phyloP scores from a whole-genome alignment of 2,888 invertebrate genomes.

The Tipula confusa region DNA sequence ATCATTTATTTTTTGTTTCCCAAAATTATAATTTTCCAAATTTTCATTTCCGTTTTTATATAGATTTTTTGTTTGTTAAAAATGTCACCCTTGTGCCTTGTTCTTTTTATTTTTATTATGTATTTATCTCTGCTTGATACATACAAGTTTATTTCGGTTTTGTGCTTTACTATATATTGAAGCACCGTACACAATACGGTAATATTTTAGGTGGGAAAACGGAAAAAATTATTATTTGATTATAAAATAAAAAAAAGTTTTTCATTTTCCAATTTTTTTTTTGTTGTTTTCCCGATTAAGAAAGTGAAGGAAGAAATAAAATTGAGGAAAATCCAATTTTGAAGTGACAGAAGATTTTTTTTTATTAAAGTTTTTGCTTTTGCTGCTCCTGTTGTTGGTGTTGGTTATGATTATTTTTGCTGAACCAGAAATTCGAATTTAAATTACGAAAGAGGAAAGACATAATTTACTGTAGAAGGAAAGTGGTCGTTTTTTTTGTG shows the following conservation, averaged over 20 bases:
- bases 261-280: background rate
- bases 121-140: background rate
- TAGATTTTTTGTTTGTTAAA: background rate
- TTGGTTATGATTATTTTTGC: background rate
- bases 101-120: background rate
- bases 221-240: slow-evolving; percentile 25
- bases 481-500: background rate
- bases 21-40: background rate
- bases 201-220: slow-evolving; percentile 17
- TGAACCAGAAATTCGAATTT: background rate
- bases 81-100: slow-evolving; percentile 12
- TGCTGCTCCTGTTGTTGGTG: background rate
- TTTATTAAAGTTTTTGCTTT: background rate
- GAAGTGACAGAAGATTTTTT: slow-evolving; percentile 1
- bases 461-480: background rate
- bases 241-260: slow-evolving; percentile 15
- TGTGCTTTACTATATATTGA: background rate
- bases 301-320: slow-evolving; percentile 6
- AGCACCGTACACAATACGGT: background rate
- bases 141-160: background rate
- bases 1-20: slow-evolving; percentile 20
- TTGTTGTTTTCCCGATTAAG: slow-evolving; percentile 3
- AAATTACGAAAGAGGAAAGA: background rate
- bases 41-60: background rate
- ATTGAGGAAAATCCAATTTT: slow-evolving; percentile 20